Evolutionary conservation across 2,797 vertebrate species (phyloP), one percentile per base, ranked within the genome.

Genomic region (Sebastes baramenuke): DNA sequence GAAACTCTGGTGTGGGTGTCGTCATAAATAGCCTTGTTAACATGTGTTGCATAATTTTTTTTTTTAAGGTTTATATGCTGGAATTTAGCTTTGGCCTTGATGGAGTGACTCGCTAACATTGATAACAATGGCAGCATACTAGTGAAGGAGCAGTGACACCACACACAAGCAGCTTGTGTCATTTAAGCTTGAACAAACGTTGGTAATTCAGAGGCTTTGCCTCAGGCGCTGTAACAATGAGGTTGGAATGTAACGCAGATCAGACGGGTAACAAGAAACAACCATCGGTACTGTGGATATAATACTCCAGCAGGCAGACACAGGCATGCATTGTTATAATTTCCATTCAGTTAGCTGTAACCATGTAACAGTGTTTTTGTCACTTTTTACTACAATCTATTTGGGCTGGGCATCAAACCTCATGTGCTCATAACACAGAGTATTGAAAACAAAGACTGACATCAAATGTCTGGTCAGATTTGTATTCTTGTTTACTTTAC

Each of bases 141-240:
- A 78, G 61, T 8, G 42, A 69, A 59, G 22, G 42, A 76, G 46
- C 67, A 60, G 49, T 3, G 46, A 13, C 8, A 55, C 54, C 24
- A 29, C 69, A 88, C 68, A 76, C 60, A 71, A 72, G 68, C 61
- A 83, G 65, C 72, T 72, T 64, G 72, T 82, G 78, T 80, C 82
- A 83, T 88, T 88, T 79, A 87, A 80, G 80, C 64, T 75, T 77
- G 68, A 89, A 87, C 68, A 84, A 82, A 72, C 16, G 11, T 60
- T 32, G 67, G 62, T 38, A 66, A 82, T 80, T 85, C 66, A 81
- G 75, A 85, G 64, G 72, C 67, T 73, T 74, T 54, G 82, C 88
- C 86, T 74, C 83, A 87, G 86, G 82, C 80, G 52, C 76, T 52
- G 78, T 68, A 66, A 75, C 56, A 83, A 68, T 66, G 55, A 82